Evolutionary conservation across 2,888 invertebrate species (phyloP).

Genomic region (Branchipolynoe longqiensis): DNA sequence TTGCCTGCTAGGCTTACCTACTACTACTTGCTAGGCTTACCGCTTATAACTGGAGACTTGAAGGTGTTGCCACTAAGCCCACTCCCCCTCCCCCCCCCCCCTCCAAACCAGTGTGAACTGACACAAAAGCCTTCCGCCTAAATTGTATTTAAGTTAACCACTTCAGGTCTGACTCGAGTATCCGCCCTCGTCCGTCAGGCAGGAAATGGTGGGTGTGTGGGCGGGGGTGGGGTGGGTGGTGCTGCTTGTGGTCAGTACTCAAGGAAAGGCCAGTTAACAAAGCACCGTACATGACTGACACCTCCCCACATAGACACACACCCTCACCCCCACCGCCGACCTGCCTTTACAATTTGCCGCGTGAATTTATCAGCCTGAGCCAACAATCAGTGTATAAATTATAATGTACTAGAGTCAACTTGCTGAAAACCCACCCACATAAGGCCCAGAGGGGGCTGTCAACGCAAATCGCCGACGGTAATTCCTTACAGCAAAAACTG

Average conservation of each 20-base stretch:
- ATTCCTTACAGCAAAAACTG: too few species aligned
- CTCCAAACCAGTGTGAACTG: too few species aligned
- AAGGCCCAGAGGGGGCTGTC: too few species aligned
- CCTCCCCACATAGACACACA: too few species aligned
- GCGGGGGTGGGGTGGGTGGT: too few species aligned
- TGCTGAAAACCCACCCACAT: neutral
- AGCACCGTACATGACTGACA: conserved; percentile 38
- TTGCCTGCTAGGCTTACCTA: too few species aligned
- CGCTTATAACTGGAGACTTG: conserved; percentile 22
- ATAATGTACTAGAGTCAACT: conserved; percentile 53
- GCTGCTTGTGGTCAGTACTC: conserved; percentile 18
- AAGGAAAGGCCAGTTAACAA: conserved; percentile 8
- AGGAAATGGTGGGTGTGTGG: conserved; percentile 52
- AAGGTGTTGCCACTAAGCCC: conserved; percentile 26
- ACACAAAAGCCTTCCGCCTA: neutral
- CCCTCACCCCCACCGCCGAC: too few species aligned
- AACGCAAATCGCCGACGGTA: too few species aligned
- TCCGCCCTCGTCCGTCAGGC: conserved; percentile 1
- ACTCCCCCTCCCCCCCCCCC: too few species aligned
- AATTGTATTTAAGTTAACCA: conserved; percentile 30
- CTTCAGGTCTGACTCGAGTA: conserved; percentile 20
- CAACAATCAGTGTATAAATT: conserved; percentile 36
- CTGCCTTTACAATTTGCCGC: conserved; percentile 24
- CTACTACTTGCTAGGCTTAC: too few species aligned
- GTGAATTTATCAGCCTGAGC: neutral